Evolutionary conservation across 2,797 vertebrate genomes (phyloP).

Genomic region (Coilia nasus): DNA sequence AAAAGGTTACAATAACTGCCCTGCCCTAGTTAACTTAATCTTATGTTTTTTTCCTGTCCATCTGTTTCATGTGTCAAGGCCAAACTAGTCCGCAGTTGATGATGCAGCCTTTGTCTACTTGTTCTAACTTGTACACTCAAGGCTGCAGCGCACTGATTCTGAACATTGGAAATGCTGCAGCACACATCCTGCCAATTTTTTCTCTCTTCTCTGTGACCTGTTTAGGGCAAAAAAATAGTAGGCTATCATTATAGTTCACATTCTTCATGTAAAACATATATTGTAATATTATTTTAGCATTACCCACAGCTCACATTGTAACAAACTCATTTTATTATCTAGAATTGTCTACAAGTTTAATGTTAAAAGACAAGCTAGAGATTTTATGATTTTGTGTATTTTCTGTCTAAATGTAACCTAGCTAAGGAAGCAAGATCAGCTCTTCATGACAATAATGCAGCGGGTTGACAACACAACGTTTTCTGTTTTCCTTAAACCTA

Average conservation of each 20-base stretch:
- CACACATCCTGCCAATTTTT: neutral
- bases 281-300: neutral
- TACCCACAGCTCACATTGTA: neutral
- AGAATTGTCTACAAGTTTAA: neutral
- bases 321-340: neutral
- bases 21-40: neutral
- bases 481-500: neutral
- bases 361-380: neutral
- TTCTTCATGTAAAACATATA: neutral
- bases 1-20: neutral
- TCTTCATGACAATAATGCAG: neutral
- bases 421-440: neutral
- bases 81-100: neutral
- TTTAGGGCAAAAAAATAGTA: neutral
- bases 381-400: neutral
- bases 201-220: neutral
- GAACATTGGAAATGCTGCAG: neutral
- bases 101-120: constrained; percentile 16
- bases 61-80: neutral
- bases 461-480: neutral
- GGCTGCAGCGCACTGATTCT: too few relatives aligned
- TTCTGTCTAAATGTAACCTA: neutral
- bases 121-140: neutral
- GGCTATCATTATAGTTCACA: neutral
- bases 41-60: neutral